Evolutionary conservation across 2,888 invertebrate species (phyloP), one percentile per base, ranked within the genome.

Genomic region (Maniola hyperantus): DNA sequence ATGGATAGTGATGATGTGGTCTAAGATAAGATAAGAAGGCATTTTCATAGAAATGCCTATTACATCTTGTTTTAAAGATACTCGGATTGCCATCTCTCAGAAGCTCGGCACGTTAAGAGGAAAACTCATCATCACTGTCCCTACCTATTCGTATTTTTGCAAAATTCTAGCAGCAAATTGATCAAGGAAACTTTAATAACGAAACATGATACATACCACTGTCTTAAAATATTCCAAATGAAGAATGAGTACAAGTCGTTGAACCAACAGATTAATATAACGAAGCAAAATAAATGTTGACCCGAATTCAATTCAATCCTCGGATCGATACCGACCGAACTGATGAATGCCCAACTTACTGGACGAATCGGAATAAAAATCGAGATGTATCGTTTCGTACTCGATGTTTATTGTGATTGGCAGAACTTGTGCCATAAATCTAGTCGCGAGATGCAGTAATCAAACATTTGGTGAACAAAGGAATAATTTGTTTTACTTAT

Each of bases 321-420:
- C 74, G 76, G 79, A 82, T 82, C 82, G 79, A 83, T 81, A 80
- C 75, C 71, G 69, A 70, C 69, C 70, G 69, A 72, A 78, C 78
- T 78, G 79, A 78, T 72, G 73, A 73, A 73, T 72, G 74, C 73
- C 72, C 69, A 73, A 71, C 71, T 73, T 72, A 74, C 74, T 71
- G 71, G 73, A 74, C 74, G 75, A 78, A 76, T 79, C 76, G 77
- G 78, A 76, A 82, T 83, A 87, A 88, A 88, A 87, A 85, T 80
- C 83, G 80, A 79, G 75, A 83, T 82, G 77, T 79, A 81, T 77
- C 76, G 80, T 74, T 80, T 78, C 78, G 73, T 69, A 72, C 70
- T 68, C 57, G 62, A 64, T 85, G 83, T 87, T 87, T 88, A 82
- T 88, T 88, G 77, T 76, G 75, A 80, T 88, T 87, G 86, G 80